Evolutionary conservation across 2,888 invertebrate genomes (phyloP), one percentile per base, ranked within the genome.

Genomic region (Eupithecia dodoneata): DNA sequence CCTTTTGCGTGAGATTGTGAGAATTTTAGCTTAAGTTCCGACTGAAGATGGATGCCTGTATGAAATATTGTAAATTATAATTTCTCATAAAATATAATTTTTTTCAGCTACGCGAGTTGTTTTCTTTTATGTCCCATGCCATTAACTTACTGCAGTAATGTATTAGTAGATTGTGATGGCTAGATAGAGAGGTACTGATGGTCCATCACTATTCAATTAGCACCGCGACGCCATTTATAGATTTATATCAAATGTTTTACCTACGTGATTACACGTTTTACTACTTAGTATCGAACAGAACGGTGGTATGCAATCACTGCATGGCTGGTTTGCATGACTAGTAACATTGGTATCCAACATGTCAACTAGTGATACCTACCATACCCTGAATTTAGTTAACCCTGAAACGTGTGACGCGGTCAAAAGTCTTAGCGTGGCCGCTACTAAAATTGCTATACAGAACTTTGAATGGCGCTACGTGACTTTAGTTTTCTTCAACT

Each of bases 71-170:
- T 95, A 95, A 95, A 95, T 95, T 95, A 95, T 95, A 94, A 95
- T 95, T 95, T 95, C 95, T 95, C 95, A 95, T 95, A 95, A 95
- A 95, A 95, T 95, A 95, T 95, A 95, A 95, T 95, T 95, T 95
- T 95, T 95, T 95, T 95, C 95, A 95, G 95, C 95, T 95, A 94
- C 78, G 88, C 82, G 85, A 86, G 91, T 93, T 76, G 93, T 94
- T 94, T 94, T 89, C 85, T 90, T 94, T 90, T 67, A 18, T 71
- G 10, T 12, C 49, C 75, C 45, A 66, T 70, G 12, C 55, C 67
- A 42, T 74, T 13, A 65, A 30, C 52, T 67, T 69, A n/a, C 72
- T 77, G 73, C 73, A 76, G 72, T 70, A 78, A 77, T 75, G 74
- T 78, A 76, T 74, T 78, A 81, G 66, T 52, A 72, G 77, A 80